Conservation (phyloP, 2,888 invertebrate genomes). For the Hypselothyrea guttata region DNA sequence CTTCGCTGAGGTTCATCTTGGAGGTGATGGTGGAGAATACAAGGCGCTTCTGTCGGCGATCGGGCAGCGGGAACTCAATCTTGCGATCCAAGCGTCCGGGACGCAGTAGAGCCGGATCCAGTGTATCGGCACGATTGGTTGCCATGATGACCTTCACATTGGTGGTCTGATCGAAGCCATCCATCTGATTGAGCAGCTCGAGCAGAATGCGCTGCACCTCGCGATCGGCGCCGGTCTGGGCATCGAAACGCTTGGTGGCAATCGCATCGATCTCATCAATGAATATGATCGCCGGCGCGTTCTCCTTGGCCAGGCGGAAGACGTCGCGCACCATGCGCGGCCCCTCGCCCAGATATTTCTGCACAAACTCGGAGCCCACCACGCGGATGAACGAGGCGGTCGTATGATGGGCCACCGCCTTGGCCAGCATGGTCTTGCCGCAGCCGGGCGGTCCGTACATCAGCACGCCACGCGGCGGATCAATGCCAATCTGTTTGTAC, state of each 20-base stretch:
- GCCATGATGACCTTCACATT: constrained; percentile 99
- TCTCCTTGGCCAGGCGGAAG: constrained; percentile 98
- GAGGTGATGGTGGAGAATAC: constrained; percentile 99
- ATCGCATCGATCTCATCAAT: constrained; percentile 99
- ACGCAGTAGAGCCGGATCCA: constrained; percentile 91
- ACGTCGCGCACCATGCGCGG: constrained; percentile 99
- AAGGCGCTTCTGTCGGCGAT: constrained; percentile 92
- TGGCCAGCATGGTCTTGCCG: constrained; percentile 99
- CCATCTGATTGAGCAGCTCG: constrained; percentile 99
- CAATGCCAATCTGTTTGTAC: constrained; percentile 99
- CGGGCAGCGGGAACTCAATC: constrained; percentile 99
- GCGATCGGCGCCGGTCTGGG: constrained; percentile 98
- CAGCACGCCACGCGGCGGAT: constrained; percentile 98
- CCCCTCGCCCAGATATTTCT: constrained; percentile 99
- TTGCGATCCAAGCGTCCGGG: constrained; percentile 97
- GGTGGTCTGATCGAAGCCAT: constrained; percentile 99
- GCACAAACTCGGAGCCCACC: constrained; percentile 99
- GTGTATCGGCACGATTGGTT: constrained; percentile 97
- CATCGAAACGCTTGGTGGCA: constrained; percentile 99
- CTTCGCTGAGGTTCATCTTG: constrained; percentile 98
- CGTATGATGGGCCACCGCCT: constrained; percentile 99
- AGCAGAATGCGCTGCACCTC: constrained; percentile 99
- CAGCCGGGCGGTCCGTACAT: constrained; percentile 99
- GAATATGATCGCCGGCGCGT: constrained; percentile 99
- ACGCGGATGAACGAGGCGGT: constrained; percentile 99